Base-by-base conservation (phyloP, 2,113 vertebrate genomes). In the Pterocles orientalis region DNA sequence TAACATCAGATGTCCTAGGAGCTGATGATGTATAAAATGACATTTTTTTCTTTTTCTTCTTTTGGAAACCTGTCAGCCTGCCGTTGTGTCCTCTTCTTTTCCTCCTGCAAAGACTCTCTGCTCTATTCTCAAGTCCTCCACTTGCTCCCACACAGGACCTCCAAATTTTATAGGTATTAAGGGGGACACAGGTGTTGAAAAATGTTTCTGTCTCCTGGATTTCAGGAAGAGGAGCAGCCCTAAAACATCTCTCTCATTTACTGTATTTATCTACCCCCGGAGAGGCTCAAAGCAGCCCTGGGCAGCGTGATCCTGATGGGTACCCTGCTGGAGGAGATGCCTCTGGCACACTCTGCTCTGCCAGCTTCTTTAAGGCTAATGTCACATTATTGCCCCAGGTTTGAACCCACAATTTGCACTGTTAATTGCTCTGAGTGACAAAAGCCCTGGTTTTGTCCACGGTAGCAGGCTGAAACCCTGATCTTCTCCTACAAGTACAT, bases 181-280 rank as follows among this genome's bases (percentile, higher is more conserved):
- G 15, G 36, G 25, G 31, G 53, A 12, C 10, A 12, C 6, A 51
- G 68, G 12, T 73, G 86, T 34, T 51, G 61, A 23, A 58, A 73
- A n/a, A 31, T 1, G 9, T 17, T 86, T 33, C 17, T 64, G 33
- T 41, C 48, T 56, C 62, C 26, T 79, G 51, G 26, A 36, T 79
- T 72, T 69, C 70, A 79, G 81, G 48, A 84, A 61, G 33, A 17
- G 51, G 14, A 45, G 12, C 56, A 89, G n/a, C 41, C 48, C 43
- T 41, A 16, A 86, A 71, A 9, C 13, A 33, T 34, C 25, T 20
- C 48, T 86, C 12, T 82, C 25, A 16, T 68, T 50, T 47, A 31
- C 29, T 21, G 0, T 14, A 18, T 60, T 78, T 60, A 60, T 25
- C 33, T 43, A 14, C 7, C 33, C 36, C 18, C 0, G 0, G 39